Base-by-base conservation (phyloP, 2,113 vertebrate genomes). In the Engraulis encrasicolus region DNA sequence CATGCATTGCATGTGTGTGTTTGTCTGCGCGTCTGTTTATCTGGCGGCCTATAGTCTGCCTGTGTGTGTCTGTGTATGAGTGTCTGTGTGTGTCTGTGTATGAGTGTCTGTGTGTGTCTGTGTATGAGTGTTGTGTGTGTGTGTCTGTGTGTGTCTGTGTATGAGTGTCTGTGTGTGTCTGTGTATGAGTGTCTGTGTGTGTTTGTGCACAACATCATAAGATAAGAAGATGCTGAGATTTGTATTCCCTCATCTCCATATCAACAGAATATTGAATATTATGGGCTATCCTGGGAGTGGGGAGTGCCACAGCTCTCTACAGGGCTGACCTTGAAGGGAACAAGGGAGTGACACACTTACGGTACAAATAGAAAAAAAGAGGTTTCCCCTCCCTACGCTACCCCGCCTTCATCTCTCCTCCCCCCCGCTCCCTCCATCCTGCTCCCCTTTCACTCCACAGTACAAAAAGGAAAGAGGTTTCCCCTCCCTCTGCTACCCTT, bases 241-340 rank as follows among this genome's bases (percentile, higher is more conserved):
- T 1, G 40, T 45, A 45, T 45, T 23, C 58, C 20, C 20, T n/a
- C 20, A 1, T 61, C 58, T 61, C 58, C 58, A 61, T n/a, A 61
- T 61, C 58, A 61, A 54, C 58, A 61, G 81, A 81, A 52, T 54
- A 50, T 17, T 78, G 31, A 45, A 78, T 84, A 74, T 84, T 83
- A 74, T 79, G 81, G 85, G 34, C 52, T 81, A 27, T 80, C 37
- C 48, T 54, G 49, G 77, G 81, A 82, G 78, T 79, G 38, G n/a
- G n/a, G n/a, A n/a, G n/a, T n/a, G n/a, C 52, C n/a, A 66, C 58
- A 12, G 15, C 50, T 79, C 77, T 79, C 81, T 37, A 36, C 50
- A 83, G 20, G 54, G 50, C 66, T 87, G 81, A 88, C 91, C 91
- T 91, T 90, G 88, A 86, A 12, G 7, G 18, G 50, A 84, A 37